Evolutionary conservation across 1,140 invertebrate species (phyloP).

Genomic region (Archivesica marissinica): DNA sequence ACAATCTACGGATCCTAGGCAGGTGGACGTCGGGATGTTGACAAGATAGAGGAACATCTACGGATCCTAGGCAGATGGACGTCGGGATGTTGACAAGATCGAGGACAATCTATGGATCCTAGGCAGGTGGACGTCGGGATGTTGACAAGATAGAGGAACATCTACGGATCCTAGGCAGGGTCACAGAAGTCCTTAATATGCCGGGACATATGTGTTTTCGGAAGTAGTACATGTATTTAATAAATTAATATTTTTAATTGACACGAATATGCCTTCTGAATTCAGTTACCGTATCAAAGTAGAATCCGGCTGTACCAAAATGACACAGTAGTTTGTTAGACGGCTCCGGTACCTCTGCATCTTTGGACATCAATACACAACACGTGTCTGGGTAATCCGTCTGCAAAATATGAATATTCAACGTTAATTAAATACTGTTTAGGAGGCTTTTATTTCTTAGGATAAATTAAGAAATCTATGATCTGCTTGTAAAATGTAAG

Average conservation of each 20-base stretch:
- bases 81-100: too few relatives aligned
- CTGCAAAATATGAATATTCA: not conserved
- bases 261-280: not conserved
- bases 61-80: too few relatives aligned
- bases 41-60: too few relatives aligned
- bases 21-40: too few relatives aligned
- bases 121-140: not conserved
- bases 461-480: too few relatives aligned
- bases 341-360: constrained; percentile 35
- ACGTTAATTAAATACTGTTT: too few relatives aligned
- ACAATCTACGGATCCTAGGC: too few relatives aligned
- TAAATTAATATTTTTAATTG: not conserved
- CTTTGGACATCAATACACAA: constrained; percentile 30
- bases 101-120: not conserved
- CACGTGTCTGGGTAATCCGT: constrained; percentile 56
- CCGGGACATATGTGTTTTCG: not conserved
- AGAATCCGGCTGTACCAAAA: constrained; percentile 40
- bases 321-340: constrained; percentile 51
- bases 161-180: not conserved
- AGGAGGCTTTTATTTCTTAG: too few relatives aligned
- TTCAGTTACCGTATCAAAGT: constrained; percentile 30
- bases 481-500: too few relatives aligned
- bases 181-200: not conserved
- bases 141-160: not conserved
- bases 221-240: not conserved